Evolutionary conservation across 1,140 invertebrate genomes (phyloP).

Genomic region (Adelges cooleyi): DNA sequence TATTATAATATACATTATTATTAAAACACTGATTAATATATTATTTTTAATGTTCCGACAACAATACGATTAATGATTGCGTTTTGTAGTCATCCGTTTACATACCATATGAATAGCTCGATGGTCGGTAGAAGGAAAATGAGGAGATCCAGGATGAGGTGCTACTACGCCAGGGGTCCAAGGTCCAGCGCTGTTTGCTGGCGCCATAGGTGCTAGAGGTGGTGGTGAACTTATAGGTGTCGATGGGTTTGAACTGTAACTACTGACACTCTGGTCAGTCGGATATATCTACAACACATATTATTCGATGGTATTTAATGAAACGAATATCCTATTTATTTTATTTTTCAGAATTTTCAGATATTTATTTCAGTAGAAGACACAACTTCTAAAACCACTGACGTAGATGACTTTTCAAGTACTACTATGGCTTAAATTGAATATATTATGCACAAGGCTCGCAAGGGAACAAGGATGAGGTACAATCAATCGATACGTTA

Average conservation of each 20-base stretch:
- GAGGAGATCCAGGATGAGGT: constrained; percentile 36
- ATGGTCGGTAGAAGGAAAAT: constrained; percentile 33
- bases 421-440: too few species aligned
- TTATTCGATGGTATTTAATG: constrained; percentile 19
- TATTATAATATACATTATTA: too few species aligned
- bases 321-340: neutral
- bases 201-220: constrained; percentile 38
- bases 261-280: constrained; percentile 77
- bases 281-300: constrained; percentile 65
- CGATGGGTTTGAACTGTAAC: constrained; percentile 83
- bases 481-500: too few species aligned
- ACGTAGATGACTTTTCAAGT: neutral
- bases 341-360: neutral
- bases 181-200: constrained; percentile 34
- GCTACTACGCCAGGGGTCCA: constrained; percentile 33
- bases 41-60: too few species aligned
- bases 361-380: neutral
- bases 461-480: too few species aligned
- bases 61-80: too few species aligned
- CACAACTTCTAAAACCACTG: neutral
- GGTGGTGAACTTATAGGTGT: constrained; percentile 78
- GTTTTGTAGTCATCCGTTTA: constrained; percentile 31
- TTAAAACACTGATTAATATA: too few species aligned
- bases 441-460: too few species aligned
- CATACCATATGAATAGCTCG: constrained; percentile 42